These are phyloP conservation scores for Erebia aethiops DNA, from an alignment of 2,888 invertebrate genomes.

Conservation along the genomic window DNA sequence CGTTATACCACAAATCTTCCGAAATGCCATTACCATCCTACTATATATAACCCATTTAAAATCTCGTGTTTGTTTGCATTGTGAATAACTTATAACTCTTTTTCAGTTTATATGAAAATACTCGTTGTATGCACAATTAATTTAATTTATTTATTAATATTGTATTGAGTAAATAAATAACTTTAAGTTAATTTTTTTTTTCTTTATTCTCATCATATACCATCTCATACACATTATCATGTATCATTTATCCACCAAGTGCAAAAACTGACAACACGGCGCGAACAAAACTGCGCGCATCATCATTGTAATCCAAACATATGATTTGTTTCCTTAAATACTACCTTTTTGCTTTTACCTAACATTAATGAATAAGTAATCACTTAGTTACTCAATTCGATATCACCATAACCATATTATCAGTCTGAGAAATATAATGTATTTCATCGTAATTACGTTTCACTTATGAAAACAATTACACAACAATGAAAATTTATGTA, in stretches of 20 bases:
- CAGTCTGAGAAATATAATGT: slow-evolving; percentile 38
- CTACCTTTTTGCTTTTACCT: background rate
- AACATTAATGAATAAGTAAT: background rate
- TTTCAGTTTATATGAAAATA: background rate
- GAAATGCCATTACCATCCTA: slow-evolving; percentile 36
- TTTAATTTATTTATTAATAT: background rate
- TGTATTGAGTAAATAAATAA: background rate
- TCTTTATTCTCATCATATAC: too few relatives aligned
- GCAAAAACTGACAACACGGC: background rate
- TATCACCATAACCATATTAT: slow-evolving; percentile 45
- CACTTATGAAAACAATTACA: slow-evolving; percentile 31
- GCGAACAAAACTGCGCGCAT: too few relatives aligned
- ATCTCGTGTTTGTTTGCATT: background rate
- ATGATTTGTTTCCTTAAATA: slow-evolving; percentile 1
- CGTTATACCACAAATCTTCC: slow-evolving; percentile 24
- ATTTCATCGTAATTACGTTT: slow-evolving; percentile 39
- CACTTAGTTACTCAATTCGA: background rate
- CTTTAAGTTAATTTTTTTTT: background rate
- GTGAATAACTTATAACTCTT: background rate
- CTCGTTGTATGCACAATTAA: background rate
- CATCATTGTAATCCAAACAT: background rate
- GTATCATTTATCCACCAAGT: background rate
- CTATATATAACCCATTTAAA: slow-evolving; percentile 31
- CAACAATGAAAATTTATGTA: slow-evolving; percentile 55
- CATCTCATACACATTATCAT: background rate